Percentiles rank a stretch among this genome's conserved stretches.
phyloP scores from a whole-genome alignment of 2,113 vertebrate species.

The Eulacestoma nigropectus region DNA sequence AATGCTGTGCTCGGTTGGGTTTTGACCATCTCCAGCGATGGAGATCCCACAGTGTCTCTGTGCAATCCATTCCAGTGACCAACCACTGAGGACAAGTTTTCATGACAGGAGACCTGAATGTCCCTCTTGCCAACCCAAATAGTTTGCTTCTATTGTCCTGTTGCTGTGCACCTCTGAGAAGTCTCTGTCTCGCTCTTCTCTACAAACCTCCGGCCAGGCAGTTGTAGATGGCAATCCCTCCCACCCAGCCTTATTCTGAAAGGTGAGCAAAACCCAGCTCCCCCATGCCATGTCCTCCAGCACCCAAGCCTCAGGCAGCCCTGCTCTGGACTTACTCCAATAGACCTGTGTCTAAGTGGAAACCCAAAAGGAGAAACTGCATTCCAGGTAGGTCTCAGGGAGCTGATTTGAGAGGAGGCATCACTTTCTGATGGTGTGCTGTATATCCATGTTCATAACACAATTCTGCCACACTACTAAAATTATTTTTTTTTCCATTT shows the following conservation, averaged over 20 bases:
- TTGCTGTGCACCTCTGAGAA: neutral
- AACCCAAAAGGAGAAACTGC: neutral
- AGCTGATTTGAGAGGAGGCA: neutral
- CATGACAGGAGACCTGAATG: neutral
- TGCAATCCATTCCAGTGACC: neutral
- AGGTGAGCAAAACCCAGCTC: neutral
- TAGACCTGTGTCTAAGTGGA: neutral
- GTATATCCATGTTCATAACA: neutral
- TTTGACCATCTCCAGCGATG: neutral
- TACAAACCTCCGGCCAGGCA: neutral
- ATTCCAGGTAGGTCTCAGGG: neutral
- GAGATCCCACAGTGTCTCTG: neutral
- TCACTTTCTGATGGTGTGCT: neutral
- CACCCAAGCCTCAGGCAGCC: neutral
- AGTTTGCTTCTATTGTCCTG: neutral
- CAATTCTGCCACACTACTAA: neutral
- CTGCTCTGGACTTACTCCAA: neutral
- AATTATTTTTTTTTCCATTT: neutral
- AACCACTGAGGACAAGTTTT: neutral
- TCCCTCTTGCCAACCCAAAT: neutral
- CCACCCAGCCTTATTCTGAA: neutral
- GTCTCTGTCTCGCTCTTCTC: neutral
- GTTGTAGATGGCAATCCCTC: neutral
- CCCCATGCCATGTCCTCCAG: neutral
- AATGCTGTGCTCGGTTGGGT: fast-evolving